A percentile compares a stretch with the other conserved stretches of the same genome.
These are phyloP conservation scores for Orchestes rusci DNA, from an alignment of 2,888 invertebrate species.

Conservation along the genomic window DNA sequence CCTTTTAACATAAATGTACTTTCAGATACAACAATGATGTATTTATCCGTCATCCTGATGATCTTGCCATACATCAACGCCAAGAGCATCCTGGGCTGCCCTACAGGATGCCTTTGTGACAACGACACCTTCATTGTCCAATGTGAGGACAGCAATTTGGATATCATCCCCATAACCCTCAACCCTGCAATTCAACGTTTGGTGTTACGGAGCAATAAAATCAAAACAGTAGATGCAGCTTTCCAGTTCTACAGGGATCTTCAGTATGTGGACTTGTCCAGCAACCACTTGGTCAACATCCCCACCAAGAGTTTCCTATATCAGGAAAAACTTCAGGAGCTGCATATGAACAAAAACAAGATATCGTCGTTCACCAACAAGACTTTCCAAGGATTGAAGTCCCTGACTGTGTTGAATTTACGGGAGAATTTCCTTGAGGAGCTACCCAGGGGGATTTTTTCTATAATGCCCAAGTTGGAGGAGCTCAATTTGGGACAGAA, in stretches of 20 bases:
- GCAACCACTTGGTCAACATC: conserved; percentile 76
- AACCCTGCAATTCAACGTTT: conserved; percentile 85
- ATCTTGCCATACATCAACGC: too few species aligned
- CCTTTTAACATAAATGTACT: too few species aligned
- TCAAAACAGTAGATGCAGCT: conserved; percentile 81
- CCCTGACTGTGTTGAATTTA: conserved; percentile 71
- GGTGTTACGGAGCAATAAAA: conserved; percentile 76
- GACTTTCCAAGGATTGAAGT: conserved; percentile 71
- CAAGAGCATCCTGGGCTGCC: conserved; percentile 70
- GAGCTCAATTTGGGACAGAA: conserved; percentile 82
- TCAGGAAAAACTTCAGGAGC: conserved; percentile 73
- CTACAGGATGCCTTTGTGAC: conserved; percentile 81
- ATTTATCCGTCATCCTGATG: too few species aligned
- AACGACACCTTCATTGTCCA: conserved; percentile 81
- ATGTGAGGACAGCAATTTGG: conserved; percentile 77
- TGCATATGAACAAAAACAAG: conserved; percentile 79
- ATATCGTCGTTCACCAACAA: conserved; percentile 71
- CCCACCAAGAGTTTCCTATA: conserved; percentile 71
- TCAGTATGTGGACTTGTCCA: conserved; percentile 77
- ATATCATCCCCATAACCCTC: conserved; percentile 82
- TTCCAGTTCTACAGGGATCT: conserved; percentile 83
- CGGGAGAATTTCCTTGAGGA: conserved; percentile 76
- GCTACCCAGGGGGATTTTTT: conserved; percentile 66
- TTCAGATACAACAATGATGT: too few species aligned
- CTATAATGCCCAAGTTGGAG: conserved; percentile 66